phyloP scores from a whole-genome alignment of 2,888 invertebrate genomes.

The Exephanes ischioxanthus region DNA sequence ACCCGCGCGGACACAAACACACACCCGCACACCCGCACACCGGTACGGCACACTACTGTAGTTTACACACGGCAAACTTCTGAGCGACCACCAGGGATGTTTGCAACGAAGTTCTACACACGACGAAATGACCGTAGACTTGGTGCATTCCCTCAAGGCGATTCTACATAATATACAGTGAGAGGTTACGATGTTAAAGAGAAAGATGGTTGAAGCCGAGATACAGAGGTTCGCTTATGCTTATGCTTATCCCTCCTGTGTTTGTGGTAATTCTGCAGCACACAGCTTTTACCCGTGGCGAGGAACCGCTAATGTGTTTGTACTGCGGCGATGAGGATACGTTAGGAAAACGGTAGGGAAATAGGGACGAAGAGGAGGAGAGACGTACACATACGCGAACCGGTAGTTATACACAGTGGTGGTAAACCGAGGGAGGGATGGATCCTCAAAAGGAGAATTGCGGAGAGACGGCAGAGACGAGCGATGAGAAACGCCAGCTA shows the following conservation, averaged over 20 bases:
- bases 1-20: slow-evolving; percentile 10
- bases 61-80: slow-evolving; percentile 50
- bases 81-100: slow-evolving; percentile 36
- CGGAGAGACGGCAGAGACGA: slow-evolving; percentile 43
- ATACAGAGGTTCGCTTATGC: slow-evolving; percentile 18
- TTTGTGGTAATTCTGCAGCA: slow-evolving; percentile 61
- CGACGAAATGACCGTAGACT: slow-evolving; percentile 58
- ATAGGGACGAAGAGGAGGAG: slow-evolving; percentile 41
- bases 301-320: slow-evolving; percentile 73
- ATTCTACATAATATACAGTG: slow-evolving; percentile 46
- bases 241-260: slow-evolving; percentile 42
- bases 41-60: slow-evolving; percentile 1
- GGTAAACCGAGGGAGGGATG: slow-evolving; percentile 43
- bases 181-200: neutral
- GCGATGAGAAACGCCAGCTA: slow-evolving; percentile 25
- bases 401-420: neutral
- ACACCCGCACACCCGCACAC: slow-evolving; percentile 10
- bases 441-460: slow-evolving; percentile 7
- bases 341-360: slow-evolving; percentile 54
- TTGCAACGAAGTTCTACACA: slow-evolving; percentile 48
- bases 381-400: slow-evolving; percentile 1
- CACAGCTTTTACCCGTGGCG: slow-evolving; percentile 67
- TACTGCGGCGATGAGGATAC: slow-evolving; percentile 69
- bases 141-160: slow-evolving; percentile 66
- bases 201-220: slow-evolving; percentile 10